These are phyloP conservation scores for Drosophila mimica DNA, from an alignment of 2,888 invertebrate genomes.

Conservation along the genomic window DNA sequence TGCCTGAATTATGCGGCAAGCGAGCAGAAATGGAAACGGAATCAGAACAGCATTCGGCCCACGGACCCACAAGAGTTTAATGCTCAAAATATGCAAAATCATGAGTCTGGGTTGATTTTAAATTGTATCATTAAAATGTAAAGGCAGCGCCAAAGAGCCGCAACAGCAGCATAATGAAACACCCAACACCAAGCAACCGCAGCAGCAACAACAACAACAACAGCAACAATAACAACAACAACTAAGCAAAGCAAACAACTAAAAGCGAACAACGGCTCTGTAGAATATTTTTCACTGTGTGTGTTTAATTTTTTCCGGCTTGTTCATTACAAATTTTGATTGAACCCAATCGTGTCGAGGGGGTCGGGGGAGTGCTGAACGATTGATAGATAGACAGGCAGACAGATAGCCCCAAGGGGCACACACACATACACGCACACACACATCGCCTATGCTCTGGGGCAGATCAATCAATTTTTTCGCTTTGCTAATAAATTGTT, in stretches of 20 bases:
- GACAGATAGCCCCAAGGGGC: conserved; percentile 25
- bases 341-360: conserved; percentile 52
- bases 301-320: conserved; percentile 72
- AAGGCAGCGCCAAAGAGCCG: conserved; percentile 38
- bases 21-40: conserved; percentile 50
- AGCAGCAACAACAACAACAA: conserved; percentile 10
- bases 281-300: conserved; percentile 28
- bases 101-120: conserved; percentile 81
- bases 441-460: conserved; percentile 38
- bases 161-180: conserved; percentile 67
- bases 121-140: conserved; percentile 78
- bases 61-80: conserved; percentile 68
- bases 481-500: conserved; percentile 71
- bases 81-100: conserved; percentile 78
- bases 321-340: conserved; percentile 79
- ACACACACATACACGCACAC: conserved; percentile 21
- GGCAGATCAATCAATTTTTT: conserved; percentile 75
- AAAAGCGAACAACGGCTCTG: conserved; percentile 26
- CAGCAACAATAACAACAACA: conserved; percentile 12
- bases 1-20: conserved; percentile 73
- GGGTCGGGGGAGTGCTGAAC: background rate
- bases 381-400: conserved; percentile 17
- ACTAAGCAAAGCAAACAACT: conserved; percentile 48
- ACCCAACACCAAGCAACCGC: conserved; percentile 38
- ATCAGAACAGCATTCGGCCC: conserved; percentile 30